Evolutionary conservation across 1,140 invertebrate genomes (phyloP).

Genomic region (Bombus impatiens): DNA sequence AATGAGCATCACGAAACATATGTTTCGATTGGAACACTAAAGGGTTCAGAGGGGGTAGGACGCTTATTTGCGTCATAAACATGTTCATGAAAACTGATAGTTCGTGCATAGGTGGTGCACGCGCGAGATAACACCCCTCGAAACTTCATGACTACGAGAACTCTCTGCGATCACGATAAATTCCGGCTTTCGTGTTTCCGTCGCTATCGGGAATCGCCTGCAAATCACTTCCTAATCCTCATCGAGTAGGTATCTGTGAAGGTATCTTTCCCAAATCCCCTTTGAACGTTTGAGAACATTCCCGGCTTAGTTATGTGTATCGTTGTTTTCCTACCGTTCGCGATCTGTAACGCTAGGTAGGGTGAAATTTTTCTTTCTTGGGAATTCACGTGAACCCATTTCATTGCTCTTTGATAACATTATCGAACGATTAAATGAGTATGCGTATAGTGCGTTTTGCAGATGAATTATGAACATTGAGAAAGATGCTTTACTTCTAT

Average conservation of each 20-base stretch:
- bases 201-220: constrained; percentile 74
- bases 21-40: constrained; percentile 24
- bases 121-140: constrained; percentile 71
- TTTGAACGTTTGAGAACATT: constrained; percentile 59
- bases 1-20: constrained; percentile 54
- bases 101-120: constrained; percentile 68
- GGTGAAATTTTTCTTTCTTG: background rate
- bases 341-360: background rate
- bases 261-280: constrained; percentile 65
- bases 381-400: background rate
- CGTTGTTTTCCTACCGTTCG: constrained; percentile 47
- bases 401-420: background rate
- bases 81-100: constrained; percentile 68
- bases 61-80: constrained; percentile 59
- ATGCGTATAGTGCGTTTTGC: background rate
- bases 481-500: background rate
- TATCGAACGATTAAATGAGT: background rate
- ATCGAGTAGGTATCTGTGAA: constrained; percentile 67
- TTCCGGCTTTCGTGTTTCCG: constrained; percentile 72
- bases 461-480: background rate
- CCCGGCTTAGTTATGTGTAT: constrained; percentile 33
- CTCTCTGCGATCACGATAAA: constrained; percentile 75
- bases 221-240: constrained; percentile 75
- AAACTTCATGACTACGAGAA: constrained; percentile 72
- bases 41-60: background rate